These are phyloP conservation scores for Tipula lateralis DNA, from an alignment of 2,888 invertebrate species.

Conservation along the genomic window DNA sequence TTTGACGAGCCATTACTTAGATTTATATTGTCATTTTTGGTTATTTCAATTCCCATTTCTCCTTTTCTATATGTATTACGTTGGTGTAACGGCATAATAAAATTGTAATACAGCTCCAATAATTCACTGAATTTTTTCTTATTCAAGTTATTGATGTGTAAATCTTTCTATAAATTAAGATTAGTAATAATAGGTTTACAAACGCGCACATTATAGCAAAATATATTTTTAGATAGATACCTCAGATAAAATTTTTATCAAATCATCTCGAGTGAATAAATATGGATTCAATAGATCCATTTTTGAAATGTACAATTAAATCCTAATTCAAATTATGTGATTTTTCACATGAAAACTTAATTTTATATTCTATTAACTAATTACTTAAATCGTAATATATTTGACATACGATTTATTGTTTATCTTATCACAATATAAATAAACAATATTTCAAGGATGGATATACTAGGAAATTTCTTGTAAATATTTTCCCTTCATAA, in stretches of 20 bases:
- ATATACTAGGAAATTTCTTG: too few relatives aligned
- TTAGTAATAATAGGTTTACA: not conserved
- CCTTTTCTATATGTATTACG: conserved; percentile 31
- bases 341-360: too few relatives aligned
- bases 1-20: not conserved
- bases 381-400: too few relatives aligned
- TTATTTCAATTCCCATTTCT: not conserved
- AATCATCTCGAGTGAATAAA: conserved; percentile 38
- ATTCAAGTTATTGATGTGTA: conserved; percentile 38
- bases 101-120: conserved; percentile 39
- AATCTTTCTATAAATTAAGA: conserved; percentile 37
- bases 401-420: too few relatives aligned
- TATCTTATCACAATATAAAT: too few relatives aligned
- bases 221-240: conserved; percentile 34
- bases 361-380: too few relatives aligned
- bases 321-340: too few relatives aligned
- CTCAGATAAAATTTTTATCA: conserved; percentile 39
- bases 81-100: conserved; percentile 39
- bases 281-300: conserved; percentile 38
- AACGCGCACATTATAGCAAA: not conserved
- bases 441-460: too few relatives aligned
- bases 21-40: not conserved
- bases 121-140: conserved; percentile 37
- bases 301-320: not conserved
- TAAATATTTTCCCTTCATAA: too few relatives aligned